A percentile compares a stretch with the other conserved stretches of the same genome.
These are phyloP conservation scores for Lerista edwardsae DNA, from an alignment of 2,797 vertebrate species.

Conservation along the genomic window DNA sequence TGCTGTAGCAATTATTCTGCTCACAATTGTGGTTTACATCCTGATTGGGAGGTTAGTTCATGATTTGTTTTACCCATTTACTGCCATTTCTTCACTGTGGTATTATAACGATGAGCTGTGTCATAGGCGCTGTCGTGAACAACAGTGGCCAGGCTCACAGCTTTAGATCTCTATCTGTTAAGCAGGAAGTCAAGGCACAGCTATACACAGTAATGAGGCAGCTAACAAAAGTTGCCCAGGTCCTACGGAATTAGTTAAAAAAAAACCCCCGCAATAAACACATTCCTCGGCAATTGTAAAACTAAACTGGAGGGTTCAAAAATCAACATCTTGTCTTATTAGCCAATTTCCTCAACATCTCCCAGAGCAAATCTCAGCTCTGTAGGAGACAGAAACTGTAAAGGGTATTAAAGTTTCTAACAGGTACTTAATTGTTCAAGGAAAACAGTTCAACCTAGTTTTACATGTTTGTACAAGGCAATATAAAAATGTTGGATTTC, in stretches of 20 bases:
- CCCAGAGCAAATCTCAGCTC: conserved; percentile 65
- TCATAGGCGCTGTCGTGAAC: neutral
- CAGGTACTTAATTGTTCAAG: conserved; percentile 72
- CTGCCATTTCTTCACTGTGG: neutral
- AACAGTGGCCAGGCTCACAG: neutral
- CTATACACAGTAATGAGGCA: conserved; percentile 57
- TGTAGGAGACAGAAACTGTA: conserved; percentile 67
- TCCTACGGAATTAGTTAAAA: conserved; percentile 69
- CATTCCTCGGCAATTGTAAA: conserved; percentile 77
- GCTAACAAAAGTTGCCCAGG: conserved; percentile 52
- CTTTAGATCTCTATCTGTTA: neutral
- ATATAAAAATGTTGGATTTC: conserved; percentile 38
- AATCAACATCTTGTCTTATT: conserved; percentile 74
- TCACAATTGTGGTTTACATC: conserved; percentile 92
- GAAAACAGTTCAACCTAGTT: conserved; percentile 61
- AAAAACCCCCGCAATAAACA: conserved; percentile 73
- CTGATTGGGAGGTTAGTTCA: conserved; percentile 90
- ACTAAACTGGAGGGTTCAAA: conserved; percentile 72
- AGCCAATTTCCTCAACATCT: conserved; percentile 72
- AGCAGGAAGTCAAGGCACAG: conserved; percentile 34
- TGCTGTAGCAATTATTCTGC: conserved; percentile 92
- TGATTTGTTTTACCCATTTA: conserved; percentile 35
- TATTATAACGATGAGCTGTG: conserved; percentile 6
- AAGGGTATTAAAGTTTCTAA: conserved; percentile 75
- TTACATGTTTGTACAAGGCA: conserved; percentile 43